phyloP scores from a whole-genome alignment of 2,113 vertebrate species.

The Melanocharis versteri region DNA sequence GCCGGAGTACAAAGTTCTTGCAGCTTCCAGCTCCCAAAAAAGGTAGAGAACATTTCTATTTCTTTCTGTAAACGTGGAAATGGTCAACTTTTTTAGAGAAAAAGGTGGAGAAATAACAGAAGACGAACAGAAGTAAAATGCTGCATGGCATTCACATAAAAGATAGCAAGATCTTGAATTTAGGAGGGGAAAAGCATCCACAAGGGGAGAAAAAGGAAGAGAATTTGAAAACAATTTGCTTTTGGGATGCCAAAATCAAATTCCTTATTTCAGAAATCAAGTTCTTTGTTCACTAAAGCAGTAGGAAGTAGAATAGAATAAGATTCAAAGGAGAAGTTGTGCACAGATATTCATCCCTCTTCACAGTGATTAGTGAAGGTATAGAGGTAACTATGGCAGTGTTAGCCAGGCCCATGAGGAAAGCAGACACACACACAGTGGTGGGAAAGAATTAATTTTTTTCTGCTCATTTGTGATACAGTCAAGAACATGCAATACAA shows the following conservation, averaged over 20 bases:
- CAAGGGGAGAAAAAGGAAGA: neutral
- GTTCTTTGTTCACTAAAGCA: neutral
- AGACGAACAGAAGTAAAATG: neutral
- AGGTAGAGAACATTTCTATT: neutral
- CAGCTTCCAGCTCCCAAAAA: neutral
- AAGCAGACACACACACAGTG: accelerated
- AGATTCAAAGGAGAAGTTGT: neutral
- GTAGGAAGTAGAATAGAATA: neutral
- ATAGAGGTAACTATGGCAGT: neutral
- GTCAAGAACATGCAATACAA: neutral
- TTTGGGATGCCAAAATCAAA: neutral
- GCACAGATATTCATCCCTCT: neutral
- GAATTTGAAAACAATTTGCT: neutral
- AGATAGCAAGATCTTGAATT: neutral
- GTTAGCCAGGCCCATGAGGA: neutral
- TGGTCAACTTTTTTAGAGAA: neutral
- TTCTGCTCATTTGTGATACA: neutral
- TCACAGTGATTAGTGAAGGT: neutral
- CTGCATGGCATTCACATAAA: neutral
- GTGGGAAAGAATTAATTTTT: neutral
- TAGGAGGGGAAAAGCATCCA: neutral
- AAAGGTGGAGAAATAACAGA: neutral
- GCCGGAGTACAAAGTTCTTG: neutral
- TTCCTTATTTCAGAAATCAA: neutral
- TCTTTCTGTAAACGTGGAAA: neutral